A percentile compares a stretch with the other conserved stretches of the same genome.
phyloP scores from a whole-genome alignment of 2,888 invertebrate species.

The Hypselothyrea guttata region DNA sequence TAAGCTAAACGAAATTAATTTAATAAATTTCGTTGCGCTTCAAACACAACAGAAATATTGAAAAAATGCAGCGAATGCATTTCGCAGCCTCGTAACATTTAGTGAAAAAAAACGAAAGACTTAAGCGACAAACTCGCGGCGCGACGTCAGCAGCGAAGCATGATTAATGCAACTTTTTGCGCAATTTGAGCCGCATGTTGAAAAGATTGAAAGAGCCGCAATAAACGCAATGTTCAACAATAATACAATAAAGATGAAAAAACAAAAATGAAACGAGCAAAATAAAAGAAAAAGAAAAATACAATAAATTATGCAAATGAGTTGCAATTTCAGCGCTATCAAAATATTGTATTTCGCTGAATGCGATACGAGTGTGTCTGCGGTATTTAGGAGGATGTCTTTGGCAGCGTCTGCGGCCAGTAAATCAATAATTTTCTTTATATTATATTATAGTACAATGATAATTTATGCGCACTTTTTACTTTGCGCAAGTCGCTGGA shows the following conservation, averaged over 20 bases:
- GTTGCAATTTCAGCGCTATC: constrained; percentile 67
- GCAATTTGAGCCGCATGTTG: constrained; percentile 58
- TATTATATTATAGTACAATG: constrained; percentile 2
- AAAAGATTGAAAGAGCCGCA: constrained; percentile 49
- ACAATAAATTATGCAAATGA: constrained; percentile 70
- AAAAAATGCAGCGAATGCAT: constrained; percentile 35
- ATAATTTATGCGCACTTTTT: constrained; percentile 7
- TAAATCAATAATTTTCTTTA: constrained; percentile 1
- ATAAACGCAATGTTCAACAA: constrained; percentile 27
- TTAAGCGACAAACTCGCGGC: constrained; percentile 59
- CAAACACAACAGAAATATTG: constrained; percentile 29
- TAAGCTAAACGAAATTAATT: constrained; percentile 39
- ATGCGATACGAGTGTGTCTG: too few species aligned
- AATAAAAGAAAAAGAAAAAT: constrained; percentile 21
- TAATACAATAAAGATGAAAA: too few species aligned
- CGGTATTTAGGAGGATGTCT: too few species aligned
- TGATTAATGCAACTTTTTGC: constrained; percentile 71
- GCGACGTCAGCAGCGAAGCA: constrained; percentile 20
- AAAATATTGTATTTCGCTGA: background rate
- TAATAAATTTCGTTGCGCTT: constrained; percentile 56
- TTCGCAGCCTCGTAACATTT: constrained; percentile 8
- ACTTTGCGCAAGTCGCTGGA: constrained; percentile 23
- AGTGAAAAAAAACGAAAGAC: constrained; percentile 61
- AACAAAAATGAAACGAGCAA: background rate
- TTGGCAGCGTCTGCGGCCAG: background rate